Base-by-base conservation (phyloP, 1,140 invertebrate species). In the Heliconius himera region DNA sequence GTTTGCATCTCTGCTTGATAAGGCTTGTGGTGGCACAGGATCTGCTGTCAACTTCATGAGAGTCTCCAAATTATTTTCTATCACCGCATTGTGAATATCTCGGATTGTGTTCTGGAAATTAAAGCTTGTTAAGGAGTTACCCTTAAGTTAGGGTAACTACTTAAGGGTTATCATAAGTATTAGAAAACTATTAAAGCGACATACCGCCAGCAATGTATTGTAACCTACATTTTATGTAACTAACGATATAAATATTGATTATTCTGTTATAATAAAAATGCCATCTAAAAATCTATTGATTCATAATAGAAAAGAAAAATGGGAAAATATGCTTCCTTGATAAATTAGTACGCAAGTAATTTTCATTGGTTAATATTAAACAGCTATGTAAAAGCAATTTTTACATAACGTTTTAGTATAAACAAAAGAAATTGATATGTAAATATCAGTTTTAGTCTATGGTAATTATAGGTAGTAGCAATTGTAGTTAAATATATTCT, bases 1-100 rank as follows among this genome's bases (percentile, higher is more conserved):
- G 88, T 98, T 97, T 6, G 85, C 84, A 84, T 98, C 98, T 92
- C 97, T 97, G 84, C 96, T 97, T n/a, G 96, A 96, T 13, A 98
- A 95, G 51, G 98, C 95, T 49, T 97, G 96, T 1, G 96, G 93
- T 0, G 97, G 96, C 13, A 98, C 96, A 1, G 97, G 97, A 79
- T 97, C 96, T 22, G 95, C 95, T 18, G 96, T 92, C 72, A 96
- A 95, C 80, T 95, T 95, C 87, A 96, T 96, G n/a, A 97, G 92
- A n/a, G 91, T 95, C 76, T 97, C 96, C 49, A 97, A 87, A 87
- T 98, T 97, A 82, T 98, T 97, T 73, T 97, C 96, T 22, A 98
- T 95, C 1, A 97, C 96, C 3, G 97, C 96, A 77, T 95, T 94
- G 88, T 99, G 98, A 41, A 98, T 96, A 74, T 98, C 97, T 85